Evolutionary conservation across 2,113 vertebrate genomes (phyloP), one percentile per base, ranked within the genome.

Genomic region (Leuciscus idus): DNA sequence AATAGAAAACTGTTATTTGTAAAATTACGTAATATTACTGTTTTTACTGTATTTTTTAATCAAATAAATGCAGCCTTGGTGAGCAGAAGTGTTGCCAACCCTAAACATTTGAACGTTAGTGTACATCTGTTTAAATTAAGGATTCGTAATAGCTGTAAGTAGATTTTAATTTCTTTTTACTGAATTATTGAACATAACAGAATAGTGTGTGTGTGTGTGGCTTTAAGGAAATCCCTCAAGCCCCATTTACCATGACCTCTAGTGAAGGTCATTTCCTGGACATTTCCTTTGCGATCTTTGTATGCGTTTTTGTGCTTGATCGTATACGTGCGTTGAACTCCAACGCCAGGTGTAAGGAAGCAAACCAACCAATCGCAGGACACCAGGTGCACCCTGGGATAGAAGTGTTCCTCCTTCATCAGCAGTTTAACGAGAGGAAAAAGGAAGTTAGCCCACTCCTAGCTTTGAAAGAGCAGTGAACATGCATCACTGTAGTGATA

Each of bases 381-480:
- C 50, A 83, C 84, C 74, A 82, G 80, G 73, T 86, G 64, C 81
- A 73, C 82, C 85, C 80, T 88, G 78, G 84, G 84, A 77, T 82
- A 26, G 43, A 33, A 82, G 26, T 13, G 62, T 82, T 52, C 6
- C 66, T 57, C 46, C 66, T 81, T 73, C 43, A 78, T 86, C 87
- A 88, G 64, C 87, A 52, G 39, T 83, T 83, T 83, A 48, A n/a
- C 13, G 4, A 36, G 15, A 68, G 74, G 84, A 86, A 80, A 81
- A 9, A 64, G 75, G 84, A 86, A 84, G 19, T 74, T 39, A 21
- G 6, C 30, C 55, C 81, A 55, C 75, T 74, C 83, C 87, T 81
- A 79, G 30, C 4, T 57, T 30, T 43, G 1, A 43, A 59, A 85
- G 7, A 17, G 15, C 74, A 76, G 23, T 19, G 36, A 52, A 82